Conservation (phyloP, 2,797 vertebrate species). For the Scolopax rusticola region DNA sequence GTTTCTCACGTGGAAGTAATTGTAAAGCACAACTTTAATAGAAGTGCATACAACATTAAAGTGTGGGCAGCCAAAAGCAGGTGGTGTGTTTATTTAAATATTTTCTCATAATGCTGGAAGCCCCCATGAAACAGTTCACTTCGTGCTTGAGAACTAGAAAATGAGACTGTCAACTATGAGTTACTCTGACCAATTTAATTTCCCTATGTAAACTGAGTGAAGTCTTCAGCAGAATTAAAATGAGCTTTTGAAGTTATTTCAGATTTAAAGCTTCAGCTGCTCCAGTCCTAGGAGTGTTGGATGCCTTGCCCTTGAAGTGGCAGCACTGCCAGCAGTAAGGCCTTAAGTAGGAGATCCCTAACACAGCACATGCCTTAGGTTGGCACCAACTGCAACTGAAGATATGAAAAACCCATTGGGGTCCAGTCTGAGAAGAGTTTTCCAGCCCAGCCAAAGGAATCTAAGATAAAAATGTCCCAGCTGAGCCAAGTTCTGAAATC, state of each 20-base stretch:
- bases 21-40: not conserved
- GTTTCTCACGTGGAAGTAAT: not conserved
- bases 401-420: rapidly evolving
- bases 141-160: not conserved
- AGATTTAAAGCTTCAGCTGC: not conserved
- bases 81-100: not conserved
- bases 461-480: not conserved
- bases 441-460: not conserved
- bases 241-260: not conserved
- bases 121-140: not conserved
- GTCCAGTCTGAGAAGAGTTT: not conserved
- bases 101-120: not conserved
- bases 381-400: not conserved
- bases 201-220: not conserved
- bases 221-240: not conserved
- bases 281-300: not conserved
- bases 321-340: not conserved
- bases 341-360: not conserved
- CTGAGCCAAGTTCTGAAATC: not conserved
- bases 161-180: not conserved
- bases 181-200: not conserved
- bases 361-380: rapidly evolving
- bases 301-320: rapidly evolving
- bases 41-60: not conserved
- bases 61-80: not conserved